Base-by-base conservation (phyloP, 2,888 invertebrate species). In the Eurois occulta region DNA sequence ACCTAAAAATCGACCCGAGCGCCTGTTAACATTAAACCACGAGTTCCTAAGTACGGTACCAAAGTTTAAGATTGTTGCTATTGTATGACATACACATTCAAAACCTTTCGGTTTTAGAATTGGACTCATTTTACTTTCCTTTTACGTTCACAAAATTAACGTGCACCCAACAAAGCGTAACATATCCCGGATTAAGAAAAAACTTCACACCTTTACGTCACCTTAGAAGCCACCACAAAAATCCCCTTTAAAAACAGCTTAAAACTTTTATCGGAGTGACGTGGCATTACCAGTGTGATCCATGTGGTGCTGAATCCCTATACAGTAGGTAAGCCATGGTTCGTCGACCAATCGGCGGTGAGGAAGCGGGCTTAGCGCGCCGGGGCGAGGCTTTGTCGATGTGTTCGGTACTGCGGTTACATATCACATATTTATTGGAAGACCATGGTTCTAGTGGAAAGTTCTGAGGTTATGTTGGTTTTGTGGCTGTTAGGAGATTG, bases 261-360 rank as follows among this genome's bases (percentile, higher is more conserved):
- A 86, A 87, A 82, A 86, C 80, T 90, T 88, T 88, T 83, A 87
- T 84, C 81, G 67, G 72, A 78, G 72, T 81, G 85, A 88, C 80
- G 88, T 91, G 89, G 90, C 86, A 87, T 91, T 90, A 89, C 89
- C 75, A 83, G 81, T 89, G 87, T 89, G 89, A 90, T 90, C 90
- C 87, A 80, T 87, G 88, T 90, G 90, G 86, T 88, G 84, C 89
- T 89, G 92, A 93, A 95, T 93, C 92, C 92, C 87, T 93, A 94
- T 90, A 92, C 90, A 90, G 88, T 88, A 89, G 86, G 89, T 92
- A 92, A 88, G 88, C 89, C 88, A 84, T 88, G 87, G 82, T 88
- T 85, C 88, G 82, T 87, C 90, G 86, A 86, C 94, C 94, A 94
- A 94, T 94, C 92, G 90, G 91, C 79, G 84, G 78, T 87, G 79